Evolutionary conservation across 2,888 invertebrate species (phyloP).

Genomic region (Subacronicta megacephala): DNA sequence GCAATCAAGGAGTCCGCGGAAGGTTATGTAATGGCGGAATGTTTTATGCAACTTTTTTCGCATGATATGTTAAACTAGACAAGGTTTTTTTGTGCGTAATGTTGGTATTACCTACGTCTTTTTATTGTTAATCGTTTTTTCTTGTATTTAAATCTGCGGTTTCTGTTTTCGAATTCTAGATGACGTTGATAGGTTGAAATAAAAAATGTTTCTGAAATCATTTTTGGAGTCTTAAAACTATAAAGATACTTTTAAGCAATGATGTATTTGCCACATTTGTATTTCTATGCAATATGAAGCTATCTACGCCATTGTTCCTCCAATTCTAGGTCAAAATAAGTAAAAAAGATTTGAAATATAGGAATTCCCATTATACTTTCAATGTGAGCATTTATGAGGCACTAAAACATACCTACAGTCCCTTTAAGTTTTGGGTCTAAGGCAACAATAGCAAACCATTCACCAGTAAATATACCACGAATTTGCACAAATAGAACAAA

Average conservation of each 20-base stretch:
- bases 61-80: constrained; percentile 41
- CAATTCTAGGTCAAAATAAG: neutral
- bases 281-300: neutral
- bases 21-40: constrained; percentile 56
- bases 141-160: constrained; percentile 6
- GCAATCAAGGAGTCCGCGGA: constrained; percentile 47
- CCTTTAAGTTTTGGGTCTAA: constrained; percentile 8
- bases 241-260: neutral
- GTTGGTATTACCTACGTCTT: constrained; percentile 37
- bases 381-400: constrained; percentile 23
- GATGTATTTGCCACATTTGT: neutral
- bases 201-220: neutral
- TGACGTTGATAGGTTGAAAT: constrained; percentile 17
- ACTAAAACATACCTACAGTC: constrained; percentile 19
- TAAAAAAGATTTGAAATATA: neutral
- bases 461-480: constrained; percentile 7
- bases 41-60: constrained; percentile 56
- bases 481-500: constrained; percentile 15
- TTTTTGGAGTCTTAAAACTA: neutral
- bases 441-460: constrained; percentile 17
- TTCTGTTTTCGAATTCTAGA: constrained; percentile 27
- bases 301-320: neutral
- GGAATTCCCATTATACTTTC: constrained; percentile 1
- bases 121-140: constrained; percentile 30
- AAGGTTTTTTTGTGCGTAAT: constrained; percentile 49